phyloP scores from a whole-genome alignment of 1,140 invertebrate species.

The Akabosia matsudoensis region DNA sequence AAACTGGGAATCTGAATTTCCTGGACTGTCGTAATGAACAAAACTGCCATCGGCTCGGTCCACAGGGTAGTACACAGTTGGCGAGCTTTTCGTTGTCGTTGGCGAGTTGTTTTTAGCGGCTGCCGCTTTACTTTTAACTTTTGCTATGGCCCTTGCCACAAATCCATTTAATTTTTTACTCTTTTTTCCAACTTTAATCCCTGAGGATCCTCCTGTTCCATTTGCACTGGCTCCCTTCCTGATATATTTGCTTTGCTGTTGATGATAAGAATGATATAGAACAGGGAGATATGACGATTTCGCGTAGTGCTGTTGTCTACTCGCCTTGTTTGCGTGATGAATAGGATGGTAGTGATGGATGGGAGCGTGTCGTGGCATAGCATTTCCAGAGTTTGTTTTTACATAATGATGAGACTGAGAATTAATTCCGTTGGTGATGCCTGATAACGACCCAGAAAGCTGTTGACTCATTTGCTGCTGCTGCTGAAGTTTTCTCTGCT shows the following conservation, averaged over 20 bases:
- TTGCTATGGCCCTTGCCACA: constrained; percentile 10
- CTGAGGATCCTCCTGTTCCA: neutral
- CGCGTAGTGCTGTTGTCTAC: neutral
- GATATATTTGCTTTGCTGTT: constrained; percentile 17
- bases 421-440: constrained; percentile 5
- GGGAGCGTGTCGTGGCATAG: neutral
- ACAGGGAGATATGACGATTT: constrained; percentile 10
- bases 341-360: no score
- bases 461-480: neutral
- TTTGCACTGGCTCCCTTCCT: neutral
- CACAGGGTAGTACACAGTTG: neutral
- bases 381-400: constrained; percentile 4
- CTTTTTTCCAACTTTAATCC: neutral
- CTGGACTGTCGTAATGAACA: neutral
- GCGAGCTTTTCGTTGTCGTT: neutral
- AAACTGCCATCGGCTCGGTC: neutral
- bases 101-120: neutral
- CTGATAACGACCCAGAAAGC: constrained; percentile 5
- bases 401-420: neutral
- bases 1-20: neutral
- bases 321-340: constrained; percentile 3
- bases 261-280: constrained; percentile 19
- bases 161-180: constrained; percentile 15
- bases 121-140: constrained; percentile 13
- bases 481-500: constrained; percentile 2